Percentiles rank a stretch among this genome's conserved stretches.
phyloP scores from a whole-genome alignment of 2,888 invertebrate species.

The Notocelia uddmanniana region DNA sequence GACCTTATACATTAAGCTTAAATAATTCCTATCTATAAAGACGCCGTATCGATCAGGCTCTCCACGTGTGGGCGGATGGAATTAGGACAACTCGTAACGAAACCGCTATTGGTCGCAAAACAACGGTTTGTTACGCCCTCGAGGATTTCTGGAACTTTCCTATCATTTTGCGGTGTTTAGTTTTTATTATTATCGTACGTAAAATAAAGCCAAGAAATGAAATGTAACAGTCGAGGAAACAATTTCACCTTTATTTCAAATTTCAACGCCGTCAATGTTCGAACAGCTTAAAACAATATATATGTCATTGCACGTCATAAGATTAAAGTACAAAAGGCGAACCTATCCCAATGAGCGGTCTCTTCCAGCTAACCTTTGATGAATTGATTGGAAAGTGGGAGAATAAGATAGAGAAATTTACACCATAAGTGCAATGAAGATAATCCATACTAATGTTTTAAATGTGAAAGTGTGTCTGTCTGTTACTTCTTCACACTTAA shows the following conservation, averaged over 20 bases:
- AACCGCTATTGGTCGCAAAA: not conserved
- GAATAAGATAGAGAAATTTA: too few relatives aligned
- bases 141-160: not conserved
- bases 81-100: constrained; percentile 25
- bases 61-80: constrained; percentile 26
- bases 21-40: constrained; percentile 17
- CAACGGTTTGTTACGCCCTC: not conserved
- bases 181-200: not conserved
- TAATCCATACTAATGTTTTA: too few relatives aligned
- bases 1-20: constrained; percentile 13
- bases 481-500: too few relatives aligned
- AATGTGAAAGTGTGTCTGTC: too few relatives aligned
- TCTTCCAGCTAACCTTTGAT: too few relatives aligned
- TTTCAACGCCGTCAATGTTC: too few relatives aligned
- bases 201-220: not conserved
- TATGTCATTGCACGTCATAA: too few relatives aligned
- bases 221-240: not conserved
- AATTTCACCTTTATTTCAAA: not conserved
- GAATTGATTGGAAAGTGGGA: too few relatives aligned
- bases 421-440: too few relatives aligned
- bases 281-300: too few relatives aligned
- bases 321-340: too few relatives aligned
- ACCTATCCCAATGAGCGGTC: too few relatives aligned
- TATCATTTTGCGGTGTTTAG: not conserved
- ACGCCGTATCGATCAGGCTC: constrained; percentile 22